These are phyloP conservation scores for Euleptes europaea DNA, from an alignment of 2,113 vertebrate species.

Conservation along the genomic window DNA sequence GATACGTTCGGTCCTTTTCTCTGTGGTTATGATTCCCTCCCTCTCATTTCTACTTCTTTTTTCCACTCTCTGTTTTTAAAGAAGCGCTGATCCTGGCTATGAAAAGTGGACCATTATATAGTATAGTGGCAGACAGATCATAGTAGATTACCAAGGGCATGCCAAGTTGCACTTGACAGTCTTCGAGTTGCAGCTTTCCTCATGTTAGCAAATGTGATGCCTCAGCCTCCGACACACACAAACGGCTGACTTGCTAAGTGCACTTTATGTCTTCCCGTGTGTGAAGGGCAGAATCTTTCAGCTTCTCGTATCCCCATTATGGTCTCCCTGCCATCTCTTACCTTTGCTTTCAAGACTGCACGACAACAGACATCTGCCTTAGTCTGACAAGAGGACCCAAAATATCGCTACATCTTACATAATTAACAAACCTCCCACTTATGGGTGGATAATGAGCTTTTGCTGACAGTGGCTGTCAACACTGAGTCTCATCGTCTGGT, in stretches of 20 bases:
- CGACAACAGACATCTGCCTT: background rate
- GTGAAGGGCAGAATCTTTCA: background rate
- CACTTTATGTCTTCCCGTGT: constrained; percentile 4
- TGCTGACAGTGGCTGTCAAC: background rate
- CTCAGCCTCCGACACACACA: background rate
- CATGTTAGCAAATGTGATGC: background rate
- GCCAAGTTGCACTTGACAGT: background rate
- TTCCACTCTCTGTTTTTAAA: background rate
- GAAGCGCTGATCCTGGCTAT: background rate
- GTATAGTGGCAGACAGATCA: background rate
- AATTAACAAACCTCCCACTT: constrained; percentile 23
- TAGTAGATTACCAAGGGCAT: background rate
- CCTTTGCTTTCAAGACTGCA: background rate
- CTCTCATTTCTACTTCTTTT: background rate
- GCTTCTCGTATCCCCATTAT: background rate
- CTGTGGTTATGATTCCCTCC: background rate
- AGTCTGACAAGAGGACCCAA: background rate
- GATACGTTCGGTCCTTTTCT: background rate
- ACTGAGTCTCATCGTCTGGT: background rate
- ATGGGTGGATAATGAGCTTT: background rate
- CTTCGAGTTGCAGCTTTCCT: background rate
- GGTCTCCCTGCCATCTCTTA: background rate
- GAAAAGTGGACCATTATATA: background rate
- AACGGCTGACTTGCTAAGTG: constrained; percentile 21
- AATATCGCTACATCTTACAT: constrained; percentile 11